These are phyloP conservation scores for Gandaritis pyraliata DNA, from an alignment of 2,888 invertebrate species.

Conservation along the genomic window DNA sequence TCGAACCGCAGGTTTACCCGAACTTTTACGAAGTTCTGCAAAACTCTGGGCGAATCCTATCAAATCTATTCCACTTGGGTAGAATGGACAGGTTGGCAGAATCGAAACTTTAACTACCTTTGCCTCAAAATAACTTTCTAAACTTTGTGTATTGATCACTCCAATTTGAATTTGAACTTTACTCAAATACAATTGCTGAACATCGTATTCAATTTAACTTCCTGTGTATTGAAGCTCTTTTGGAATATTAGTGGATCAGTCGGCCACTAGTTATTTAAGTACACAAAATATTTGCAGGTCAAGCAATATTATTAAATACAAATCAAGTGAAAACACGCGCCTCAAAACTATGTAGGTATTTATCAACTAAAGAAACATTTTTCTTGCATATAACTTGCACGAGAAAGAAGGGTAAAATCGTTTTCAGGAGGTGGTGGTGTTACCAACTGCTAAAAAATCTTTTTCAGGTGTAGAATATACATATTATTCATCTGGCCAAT, in stretches of 20 bases:
- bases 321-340: too few relatives aligned
- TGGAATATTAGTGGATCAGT: not conserved
- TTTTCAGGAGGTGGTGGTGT: too few relatives aligned
- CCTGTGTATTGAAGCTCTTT: not conserved
- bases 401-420: too few relatives aligned
- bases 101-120: slow-evolving; percentile 62
- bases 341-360: too few relatives aligned
- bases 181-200: slow-evolving; percentile 18
- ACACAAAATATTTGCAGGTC: too few relatives aligned
- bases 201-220: slow-evolving; percentile 20
- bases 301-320: too few relatives aligned
- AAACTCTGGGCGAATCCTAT: slow-evolving; percentile 69
- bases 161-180: slow-evolving; percentile 12
- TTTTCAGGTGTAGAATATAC: too few relatives aligned
- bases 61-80: slow-evolving; percentile 74
- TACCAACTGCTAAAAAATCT: too few relatives aligned
- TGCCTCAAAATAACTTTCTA: slow-evolving; percentile 52
- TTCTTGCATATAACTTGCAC: too few relatives aligned
- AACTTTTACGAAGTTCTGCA: slow-evolving; percentile 65
- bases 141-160: slow-evolving; percentile 3
- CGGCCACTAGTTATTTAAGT: not conserved
- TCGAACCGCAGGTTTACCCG: slow-evolving; percentile 65
- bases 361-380: too few relatives aligned
- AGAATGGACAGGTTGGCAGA: slow-evolving; percentile 67
- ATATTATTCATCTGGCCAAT: too few relatives aligned